Evolutionary conservation across 2,888 invertebrate genomes (phyloP), one percentile per base, ranked within the genome.

Genomic region (Stenichneumon culpator): DNA sequence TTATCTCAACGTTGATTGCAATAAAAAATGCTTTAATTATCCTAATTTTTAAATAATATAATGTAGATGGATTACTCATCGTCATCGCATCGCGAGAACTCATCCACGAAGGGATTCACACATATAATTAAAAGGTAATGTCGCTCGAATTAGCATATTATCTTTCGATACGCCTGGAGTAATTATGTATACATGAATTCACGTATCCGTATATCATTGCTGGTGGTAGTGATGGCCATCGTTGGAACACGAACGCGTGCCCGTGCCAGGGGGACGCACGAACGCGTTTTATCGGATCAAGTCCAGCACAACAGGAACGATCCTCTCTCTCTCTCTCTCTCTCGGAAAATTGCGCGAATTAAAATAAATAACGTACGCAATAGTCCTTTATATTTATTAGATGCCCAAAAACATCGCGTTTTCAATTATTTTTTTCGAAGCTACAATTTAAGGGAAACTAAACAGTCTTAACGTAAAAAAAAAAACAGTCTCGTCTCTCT

Each of bases 91-190:
- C 86, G 89, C 89, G 91, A 90, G 92, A 91, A 91, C 89, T 87
- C 88, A 83, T 87, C 87, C 87, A 74, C 78, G 80, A 87, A 72
- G 63, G 85, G 89, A 91, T 92, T 92, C 92, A 90, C 92, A 91
- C 91, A 88, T 90, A 90, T 87, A 89, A 89, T 92, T 91, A 91
- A 90, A 90, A 80, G 86, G 86, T 88, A 80, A 73, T 75, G 83
- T 65, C 88, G 89, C 88, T 79, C 52, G 25, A 65, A 90, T 93
- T 92, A 92, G 90, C 92, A 93, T 93, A 92, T 92, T 92, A 92
- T 92, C 92, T 91, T 85, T 69, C 44, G 73, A 84, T 88, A 89
- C 87, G 88, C 74, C 83, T 80, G 88, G 72, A 52, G 73, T 91
- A 91, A 92, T 92, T 92, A 82, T 69, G 47, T 57, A 70, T 54